Percentiles rank a stretch among this genome's conserved stretches.
Evolutionary conservation across 2,888 invertebrate species (phyloP).

Genomic region (Lasius fuliginosus): DNA sequence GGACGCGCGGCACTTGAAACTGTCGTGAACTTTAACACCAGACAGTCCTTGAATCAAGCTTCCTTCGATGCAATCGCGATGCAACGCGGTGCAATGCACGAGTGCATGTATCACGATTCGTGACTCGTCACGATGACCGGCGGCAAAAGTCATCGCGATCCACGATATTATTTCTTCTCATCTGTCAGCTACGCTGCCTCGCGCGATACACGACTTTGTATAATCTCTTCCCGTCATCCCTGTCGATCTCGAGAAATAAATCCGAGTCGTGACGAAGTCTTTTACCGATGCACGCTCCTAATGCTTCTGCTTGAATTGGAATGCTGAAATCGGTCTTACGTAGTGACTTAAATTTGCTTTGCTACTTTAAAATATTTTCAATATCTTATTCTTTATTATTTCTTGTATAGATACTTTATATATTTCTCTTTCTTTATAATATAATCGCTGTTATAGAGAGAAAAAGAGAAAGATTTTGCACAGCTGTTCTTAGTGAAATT

Average conservation of each 20-base stretch:
- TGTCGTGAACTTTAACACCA: slow-evolving; percentile 71
- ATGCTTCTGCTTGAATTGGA: slow-evolving; percentile 45
- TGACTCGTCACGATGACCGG: slow-evolving; percentile 65
- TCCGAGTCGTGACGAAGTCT: slow-evolving; percentile 22
- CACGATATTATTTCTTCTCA: slow-evolving; percentile 41
- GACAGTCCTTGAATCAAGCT: slow-evolving; percentile 70
- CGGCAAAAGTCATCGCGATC: slow-evolving; percentile 65
- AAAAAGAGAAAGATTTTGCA: neutral
- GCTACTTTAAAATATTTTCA: neutral
- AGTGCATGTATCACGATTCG: slow-evolving; percentile 57
- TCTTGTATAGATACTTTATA: neutral
- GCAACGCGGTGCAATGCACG: slow-evolving; percentile 26
- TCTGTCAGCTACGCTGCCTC: neutral
- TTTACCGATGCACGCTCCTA: neutral
- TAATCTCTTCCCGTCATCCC: slow-evolving; percentile 29
- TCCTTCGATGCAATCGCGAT: slow-evolving; percentile 43
- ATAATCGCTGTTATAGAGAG: neutral
- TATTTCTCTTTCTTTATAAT: neutral
- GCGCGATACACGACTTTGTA: slow-evolving; percentile 16
- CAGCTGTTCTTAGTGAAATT: neutral
- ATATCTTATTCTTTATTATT: neutral
- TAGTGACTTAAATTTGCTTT: neutral
- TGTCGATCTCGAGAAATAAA: slow-evolving; percentile 48
- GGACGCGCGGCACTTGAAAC: slow-evolving; percentile 39
- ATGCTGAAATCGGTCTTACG: slow-evolving; percentile 25